Percentiles rank a stretch among this genome's conserved stretches.
These are phyloP conservation scores for Ditylenchus dipsaci DNA, from an alignment of 1,140 invertebrate genomes.

Conservation along the genomic window DNA sequence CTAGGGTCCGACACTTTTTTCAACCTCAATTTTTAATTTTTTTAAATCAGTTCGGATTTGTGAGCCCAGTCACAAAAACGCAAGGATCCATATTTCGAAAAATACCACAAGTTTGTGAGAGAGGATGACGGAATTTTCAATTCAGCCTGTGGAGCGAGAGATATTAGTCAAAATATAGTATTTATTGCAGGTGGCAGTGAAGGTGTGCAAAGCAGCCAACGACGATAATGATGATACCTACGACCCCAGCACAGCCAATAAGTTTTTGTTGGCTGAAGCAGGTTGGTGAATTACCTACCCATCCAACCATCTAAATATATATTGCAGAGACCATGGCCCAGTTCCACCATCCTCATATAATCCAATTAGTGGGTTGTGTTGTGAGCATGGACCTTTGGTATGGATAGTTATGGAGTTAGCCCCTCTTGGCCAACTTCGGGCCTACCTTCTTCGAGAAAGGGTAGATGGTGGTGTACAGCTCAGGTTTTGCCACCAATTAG, in stretches of 20 bases:
- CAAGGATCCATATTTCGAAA: no score
- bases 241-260: constrained; percentile 80
- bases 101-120: no score
- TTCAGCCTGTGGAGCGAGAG: no score
- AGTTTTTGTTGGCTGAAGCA: constrained; percentile 84
- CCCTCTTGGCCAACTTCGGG: constrained; percentile 80
- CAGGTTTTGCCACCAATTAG: constrained; percentile 84
- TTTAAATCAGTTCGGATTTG: no score
- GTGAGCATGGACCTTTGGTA: constrained; percentile 64
- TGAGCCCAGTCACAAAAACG: no score
- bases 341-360: constrained; percentile 96
- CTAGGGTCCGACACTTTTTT: no score
- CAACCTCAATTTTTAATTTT: no score
- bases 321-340: constrained; percentile 94
- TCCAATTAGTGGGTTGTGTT: constrained; percentile 78
- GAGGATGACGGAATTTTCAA: no score
- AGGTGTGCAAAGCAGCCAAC: constrained; percentile 84
- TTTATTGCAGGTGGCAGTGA: constrained; percentile 79
- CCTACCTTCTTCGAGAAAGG: constrained; percentile 88
- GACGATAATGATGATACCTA: constrained; percentile 75
- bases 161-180: no score
- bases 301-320: not conserved
- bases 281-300: constrained; percentile 64
- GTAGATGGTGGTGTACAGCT: constrained; percentile 78
- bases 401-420: constrained; percentile 99